Evolutionary conservation across 2,113 vertebrate genomes (phyloP), one percentile per base, ranked within the genome.

Genomic region (Zapornia atra): DNA sequence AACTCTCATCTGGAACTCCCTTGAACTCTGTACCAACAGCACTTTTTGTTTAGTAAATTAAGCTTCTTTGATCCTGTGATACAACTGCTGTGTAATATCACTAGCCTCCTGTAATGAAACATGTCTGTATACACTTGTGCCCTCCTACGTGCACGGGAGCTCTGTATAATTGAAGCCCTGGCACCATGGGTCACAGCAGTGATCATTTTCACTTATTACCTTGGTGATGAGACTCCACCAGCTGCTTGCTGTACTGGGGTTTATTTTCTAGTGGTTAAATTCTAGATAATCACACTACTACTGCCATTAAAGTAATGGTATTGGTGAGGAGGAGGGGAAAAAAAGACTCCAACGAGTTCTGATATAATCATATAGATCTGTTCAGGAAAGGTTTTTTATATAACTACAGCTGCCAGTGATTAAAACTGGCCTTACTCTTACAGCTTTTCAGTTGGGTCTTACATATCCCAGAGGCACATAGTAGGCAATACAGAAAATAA

Each of bases 401-500:
- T 56, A 85, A 75, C 63, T 84, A 79, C n/a, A 85, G 82, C 83
- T 61, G 51, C 66, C 88, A 85, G 81, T 71, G 78, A 72, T 88
- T 65, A 87, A 91, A 94, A 73, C 57, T 95, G 86, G 79, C 73
- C 36, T 86, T 72, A 51, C 8, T 76, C 73, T 94, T 93, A 87
- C 73, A 95, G 81, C 57, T 96, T 90, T 88, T 82, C 51, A 54
- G 59, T 86, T 79, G 56, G 65, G 34, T 96, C 64, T 96, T 83
- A 90, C 64, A 82, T 77, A 93, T 95, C 22, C 26, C 46, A 93
- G 96, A 97, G 96, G 93, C 95, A 97, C 90, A 72, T 31, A 84
- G 68, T 86, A 94, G 86, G 91, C 68, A 97, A 80, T 91, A 86
- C 75, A 96, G 88, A 93, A 96, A 95, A 96, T 94, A 95, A 94